phyloP scores from a whole-genome alignment of 2,113 vertebrate genomes.

The Myotis lucifugus region DNA sequence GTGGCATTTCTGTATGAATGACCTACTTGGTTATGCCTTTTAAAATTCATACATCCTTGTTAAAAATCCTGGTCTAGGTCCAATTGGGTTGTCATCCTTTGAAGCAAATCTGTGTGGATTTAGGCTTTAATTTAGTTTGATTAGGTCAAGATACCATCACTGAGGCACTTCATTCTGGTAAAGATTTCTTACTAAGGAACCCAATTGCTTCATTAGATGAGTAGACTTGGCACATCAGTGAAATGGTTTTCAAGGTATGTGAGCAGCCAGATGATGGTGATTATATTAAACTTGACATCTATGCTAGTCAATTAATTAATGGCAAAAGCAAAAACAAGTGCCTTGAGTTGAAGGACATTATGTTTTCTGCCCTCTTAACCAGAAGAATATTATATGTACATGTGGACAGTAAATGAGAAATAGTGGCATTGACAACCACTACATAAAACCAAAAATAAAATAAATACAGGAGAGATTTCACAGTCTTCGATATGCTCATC shows the following conservation, averaged over 20 bases:
- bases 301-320: constrained; percentile 20
- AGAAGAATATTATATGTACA: neutral
- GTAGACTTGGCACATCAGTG: neutral
- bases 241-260: neutral
- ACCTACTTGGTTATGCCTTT: neutral
- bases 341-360: neutral
- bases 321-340: constrained; percentile 20
- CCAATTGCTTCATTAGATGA: neutral
- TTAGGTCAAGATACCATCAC: neutral
- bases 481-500: neutral
- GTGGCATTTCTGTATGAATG: neutral
- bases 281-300: constrained; percentile 16
- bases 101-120: neutral
- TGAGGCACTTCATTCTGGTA: neutral
- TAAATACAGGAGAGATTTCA: neutral
- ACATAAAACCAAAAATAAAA: neutral
- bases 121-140: neutral
- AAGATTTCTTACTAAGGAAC: neutral
- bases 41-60: neutral
- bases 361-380: neutral
- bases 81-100: neutral
- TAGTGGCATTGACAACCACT: neutral
- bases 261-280: neutral
- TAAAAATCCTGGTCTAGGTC: neutral
- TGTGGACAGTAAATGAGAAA: neutral